Evolutionary conservation across 2,888 invertebrate genomes (phyloP), one percentile per base, ranked within the genome.

Genomic region (Tiliacea citrago): DNA sequence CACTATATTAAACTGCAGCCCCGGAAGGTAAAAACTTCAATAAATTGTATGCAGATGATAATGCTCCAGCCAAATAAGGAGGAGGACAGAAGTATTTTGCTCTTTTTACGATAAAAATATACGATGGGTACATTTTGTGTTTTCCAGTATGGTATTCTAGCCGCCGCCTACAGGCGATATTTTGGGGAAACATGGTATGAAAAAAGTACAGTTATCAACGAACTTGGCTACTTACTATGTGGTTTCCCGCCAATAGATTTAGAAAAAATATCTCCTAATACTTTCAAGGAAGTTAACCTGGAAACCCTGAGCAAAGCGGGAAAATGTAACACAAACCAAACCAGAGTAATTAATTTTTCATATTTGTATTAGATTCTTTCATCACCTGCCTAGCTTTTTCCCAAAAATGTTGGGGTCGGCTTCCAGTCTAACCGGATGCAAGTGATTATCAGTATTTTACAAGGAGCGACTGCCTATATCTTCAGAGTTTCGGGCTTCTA

Each of bases 151-250:
- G 96, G 96, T 49, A 84, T 95, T 76, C 86, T 96, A 81, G 92
- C 92, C 45, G 92, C 96, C 57, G 93, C 96, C 2, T 96, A 95
- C 60, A 91, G 92, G 81, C 91, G 96, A 63, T 96, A 94, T 86
- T 95, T 83, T 83, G 95, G 96, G 3, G 87, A 91, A 57, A 79
- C 86, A 6, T 96, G 96, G 96, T 93, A 91, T 73, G 82, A 76
- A 57, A 94, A 93, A 61, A 93, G 92, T 51, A 88, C 93, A 10
- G 86, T 86, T 58, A 92, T 96, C 35, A 95, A 95, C 77, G 92
- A 94, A 70, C 81, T 96, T 58, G 96, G 96, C 18, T 95, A 94
- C 75, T 83, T 96, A 70, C 45, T 96, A 21, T 96, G 96, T 86
- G 95, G 95, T n/a, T 96, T 96, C 79, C 93, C 96, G 1, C 78